Percentiles rank a stretch among this genome's conserved stretches.
Conservation (phyloP, 2,797 vertebrate genomes). For the Pelochelys cantorii region DNA sequence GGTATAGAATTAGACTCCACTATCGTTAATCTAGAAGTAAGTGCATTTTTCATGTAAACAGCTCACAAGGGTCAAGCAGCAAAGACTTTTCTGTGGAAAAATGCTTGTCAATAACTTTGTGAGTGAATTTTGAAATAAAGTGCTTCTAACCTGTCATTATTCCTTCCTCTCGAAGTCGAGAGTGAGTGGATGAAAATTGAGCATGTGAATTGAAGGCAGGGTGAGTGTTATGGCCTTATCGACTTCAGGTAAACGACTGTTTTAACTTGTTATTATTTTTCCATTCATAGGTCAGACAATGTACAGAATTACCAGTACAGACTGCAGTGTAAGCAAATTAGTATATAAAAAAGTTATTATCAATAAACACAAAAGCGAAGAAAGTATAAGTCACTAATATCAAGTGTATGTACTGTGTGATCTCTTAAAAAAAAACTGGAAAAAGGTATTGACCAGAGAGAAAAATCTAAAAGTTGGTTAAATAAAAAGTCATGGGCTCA, state of each 20-base stretch:
- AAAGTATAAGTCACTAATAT: constrained; percentile 55
- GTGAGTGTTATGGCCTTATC: constrained; percentile 92
- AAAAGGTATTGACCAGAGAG: not conserved
- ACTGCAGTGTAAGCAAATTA: constrained; percentile 81
- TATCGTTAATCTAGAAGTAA: constrained; percentile 90
- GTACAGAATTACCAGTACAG: constrained; percentile 84
- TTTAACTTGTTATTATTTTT: constrained; percentile 94
- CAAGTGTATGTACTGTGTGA: constrained; percentile 35
- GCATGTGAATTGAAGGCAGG: constrained; percentile 93
- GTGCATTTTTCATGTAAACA: constrained; percentile 88
- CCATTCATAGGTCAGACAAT: constrained; percentile 91
- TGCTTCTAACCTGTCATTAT: constrained; percentile 95
- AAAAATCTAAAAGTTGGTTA: constrained; percentile 30
- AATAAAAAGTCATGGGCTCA: constrained; percentile 15
- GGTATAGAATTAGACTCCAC: constrained; percentile 88
- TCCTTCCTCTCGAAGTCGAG: constrained; percentile 90
- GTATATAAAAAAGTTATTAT: constrained; percentile 69
- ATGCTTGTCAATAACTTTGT: constrained; percentile 89
- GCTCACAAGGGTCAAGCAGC: constrained; percentile 85
- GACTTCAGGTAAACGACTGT: constrained; percentile 88
- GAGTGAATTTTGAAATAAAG: constrained; percentile 95
- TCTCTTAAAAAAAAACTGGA: constrained; percentile 20
- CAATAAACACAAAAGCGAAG: constrained; percentile 56
- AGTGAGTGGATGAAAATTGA: constrained; percentile 96
- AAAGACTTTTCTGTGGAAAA: constrained; percentile 82